A percentile compares a stretch with the other conserved stretches of the same genome.
Conservation (phyloP, 2,888 invertebrate species). For the Alviniconcha strummeri region DNA sequence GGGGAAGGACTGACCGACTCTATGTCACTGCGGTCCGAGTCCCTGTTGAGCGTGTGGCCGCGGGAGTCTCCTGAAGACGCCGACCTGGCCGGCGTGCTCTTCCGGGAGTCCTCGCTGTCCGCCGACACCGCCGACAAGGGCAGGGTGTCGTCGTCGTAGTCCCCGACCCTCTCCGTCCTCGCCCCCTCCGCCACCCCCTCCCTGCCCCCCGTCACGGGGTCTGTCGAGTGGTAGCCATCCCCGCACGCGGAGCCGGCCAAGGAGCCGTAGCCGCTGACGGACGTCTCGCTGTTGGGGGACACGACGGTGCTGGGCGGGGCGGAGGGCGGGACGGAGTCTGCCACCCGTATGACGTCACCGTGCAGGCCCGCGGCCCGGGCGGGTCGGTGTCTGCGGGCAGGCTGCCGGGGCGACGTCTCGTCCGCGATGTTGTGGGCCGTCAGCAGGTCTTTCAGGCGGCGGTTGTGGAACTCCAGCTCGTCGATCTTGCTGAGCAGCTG, state of each 20-base stretch:
- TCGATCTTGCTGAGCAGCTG: slow-evolving; percentile 25
- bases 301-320: background rate
- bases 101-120: background rate
- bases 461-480: slow-evolving; percentile 32
- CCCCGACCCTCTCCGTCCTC: background rate
- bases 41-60: background rate
- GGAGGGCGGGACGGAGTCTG: background rate
- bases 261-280: slow-evolving; percentile 33
- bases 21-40: background rate
- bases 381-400: background rate
- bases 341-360: background rate
- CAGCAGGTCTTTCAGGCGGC: slow-evolving; percentile 17
- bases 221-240: background rate
- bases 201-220: background rate
- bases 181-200: background rate
- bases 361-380: background rate
- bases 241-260: slow-evolving; percentile 26
- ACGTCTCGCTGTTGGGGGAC: slow-evolving; percentile 25
- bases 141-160: slow-evolving; percentile 14
- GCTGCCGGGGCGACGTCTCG: background rate
- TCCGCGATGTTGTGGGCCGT: background rate
- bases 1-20: slow-evolving; percentile 3
- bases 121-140: slow-evolving; percentile 7
- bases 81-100: slow-evolving; percentile 14
- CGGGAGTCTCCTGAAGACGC: slow-evolving; percentile 3